Evolutionary conservation across 1,140 invertebrate species (phyloP), one percentile per base, ranked within the genome.

Genomic region (Drosophila fuyamai): DNA sequence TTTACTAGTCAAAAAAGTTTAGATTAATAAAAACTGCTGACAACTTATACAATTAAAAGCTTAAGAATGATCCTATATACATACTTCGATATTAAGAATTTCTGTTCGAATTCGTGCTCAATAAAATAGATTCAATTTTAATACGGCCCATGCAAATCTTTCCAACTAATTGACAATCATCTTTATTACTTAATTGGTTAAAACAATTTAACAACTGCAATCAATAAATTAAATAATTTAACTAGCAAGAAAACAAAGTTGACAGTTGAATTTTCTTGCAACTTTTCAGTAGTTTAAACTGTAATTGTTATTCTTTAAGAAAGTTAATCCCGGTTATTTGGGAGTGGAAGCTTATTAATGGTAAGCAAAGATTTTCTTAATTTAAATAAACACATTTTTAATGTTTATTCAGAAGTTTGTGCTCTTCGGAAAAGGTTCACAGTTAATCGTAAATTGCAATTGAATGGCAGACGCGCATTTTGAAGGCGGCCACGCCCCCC

Each of bases 401-500:
- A 41, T 35, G 44, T 5, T 18, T 35, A 32, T 35, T 36, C 29
- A 36, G 13, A 10, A 27, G 8, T 41, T 56, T 43, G 18, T 18
- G 10, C 10, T 35, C n/a, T 48, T 23, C 7, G 23, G 32, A 14
- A 23, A 70, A 41, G 56, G 35, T 38, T 36, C 63, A 27, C 63
- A 40, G 50, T 71, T 71, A 71, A 58, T 71, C 18, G 67, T 38
- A 40, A 48, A 51, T 51, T 50, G 27, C 65, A 70, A 38, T 71
- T 58, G 36, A 71, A 58, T 58, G 66, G 27, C 48, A 32, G n/a
- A 35, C 27, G 23, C 13, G 7, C 13, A 2, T 48, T 48, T 48
- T 8, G 23, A 13, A 43, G 46, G 23, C 23, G 29, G 48, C 48
- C 29, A 35, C 48, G 29, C 29, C 48, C 5, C 48, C 12, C 35